These are phyloP conservation scores for Nyctibius bracteatus DNA, from an alignment of 2,113 vertebrate species.

Conservation along the genomic window DNA sequence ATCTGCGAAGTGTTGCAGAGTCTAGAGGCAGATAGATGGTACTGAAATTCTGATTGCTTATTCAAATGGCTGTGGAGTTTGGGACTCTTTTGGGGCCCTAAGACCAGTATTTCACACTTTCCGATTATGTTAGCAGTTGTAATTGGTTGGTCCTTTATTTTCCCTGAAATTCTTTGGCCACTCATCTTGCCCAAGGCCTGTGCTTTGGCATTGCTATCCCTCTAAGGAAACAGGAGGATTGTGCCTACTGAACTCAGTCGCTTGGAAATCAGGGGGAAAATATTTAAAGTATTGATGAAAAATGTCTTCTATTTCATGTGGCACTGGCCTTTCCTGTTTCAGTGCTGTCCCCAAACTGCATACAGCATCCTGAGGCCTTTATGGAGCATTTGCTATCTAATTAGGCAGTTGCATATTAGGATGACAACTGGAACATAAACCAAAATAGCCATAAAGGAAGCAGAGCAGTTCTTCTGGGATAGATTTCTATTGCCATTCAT, in stretches of 20 bases:
- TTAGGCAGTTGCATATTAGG: not conserved
- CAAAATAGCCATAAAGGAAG: constrained; percentile 3
- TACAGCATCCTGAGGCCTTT: not conserved
- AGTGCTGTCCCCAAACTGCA: not conserved
- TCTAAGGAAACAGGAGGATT: not conserved
- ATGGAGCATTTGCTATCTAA: not conserved
- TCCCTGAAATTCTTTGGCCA: not conserved
- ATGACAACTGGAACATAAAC: not conserved
- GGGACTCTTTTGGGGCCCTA: not conserved
- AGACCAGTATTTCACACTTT: not conserved
- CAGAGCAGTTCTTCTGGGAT: not conserved
- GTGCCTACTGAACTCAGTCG: not conserved
- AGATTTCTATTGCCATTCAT: not conserved
- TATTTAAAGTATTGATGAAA: not conserved
- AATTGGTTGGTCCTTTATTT: not conserved
- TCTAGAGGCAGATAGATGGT: not conserved
- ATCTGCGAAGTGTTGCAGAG: not conserved
- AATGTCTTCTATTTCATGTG: not conserved
- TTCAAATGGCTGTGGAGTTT: not conserved
- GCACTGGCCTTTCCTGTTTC: not conserved
- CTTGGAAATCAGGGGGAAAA: not conserved
- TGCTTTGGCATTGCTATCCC: not conserved
- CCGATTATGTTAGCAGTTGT: not conserved
- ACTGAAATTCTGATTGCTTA: not conserved
- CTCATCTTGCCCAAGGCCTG: not conserved